These are phyloP conservation scores for Gryllus bimaculatus DNA, from an alignment of 1,140 invertebrate species.

Conservation along the genomic window DNA sequence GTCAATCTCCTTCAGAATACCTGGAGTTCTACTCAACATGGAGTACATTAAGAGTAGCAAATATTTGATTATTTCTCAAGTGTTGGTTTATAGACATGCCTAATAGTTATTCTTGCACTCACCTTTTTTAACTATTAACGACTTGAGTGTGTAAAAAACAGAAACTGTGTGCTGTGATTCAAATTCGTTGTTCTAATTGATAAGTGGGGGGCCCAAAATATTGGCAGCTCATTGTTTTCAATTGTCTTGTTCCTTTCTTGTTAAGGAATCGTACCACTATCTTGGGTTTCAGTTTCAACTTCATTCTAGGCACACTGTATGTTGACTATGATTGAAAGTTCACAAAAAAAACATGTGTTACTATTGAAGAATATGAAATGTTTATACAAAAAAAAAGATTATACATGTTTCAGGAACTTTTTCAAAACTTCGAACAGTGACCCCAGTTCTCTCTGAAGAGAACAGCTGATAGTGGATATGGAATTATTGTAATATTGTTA, in stretches of 20 bases:
- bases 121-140: background rate
- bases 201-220: background rate
- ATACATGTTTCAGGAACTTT: background rate
- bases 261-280: background rate
- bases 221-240: background rate
- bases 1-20: too few species aligned
- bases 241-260: background rate
- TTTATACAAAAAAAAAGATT: background rate
- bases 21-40: too few species aligned
- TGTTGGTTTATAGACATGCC: too few species aligned
- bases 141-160: background rate
- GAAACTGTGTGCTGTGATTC: constrained; percentile 3
- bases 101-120: background rate
- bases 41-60: too few species aligned
- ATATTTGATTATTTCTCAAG: too few species aligned
- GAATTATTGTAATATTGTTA: background rate
- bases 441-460: background rate
- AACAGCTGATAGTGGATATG: background rate
- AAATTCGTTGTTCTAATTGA: background rate
- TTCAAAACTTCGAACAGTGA: background rate
- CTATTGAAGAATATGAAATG: background rate
- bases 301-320: too few species aligned
- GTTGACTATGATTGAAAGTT: too few species aligned
- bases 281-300: background rate
- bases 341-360: background rate